Base-by-base conservation (phyloP, 2,797 vertebrate species). In the Pipistrellus nathusii region DNA sequence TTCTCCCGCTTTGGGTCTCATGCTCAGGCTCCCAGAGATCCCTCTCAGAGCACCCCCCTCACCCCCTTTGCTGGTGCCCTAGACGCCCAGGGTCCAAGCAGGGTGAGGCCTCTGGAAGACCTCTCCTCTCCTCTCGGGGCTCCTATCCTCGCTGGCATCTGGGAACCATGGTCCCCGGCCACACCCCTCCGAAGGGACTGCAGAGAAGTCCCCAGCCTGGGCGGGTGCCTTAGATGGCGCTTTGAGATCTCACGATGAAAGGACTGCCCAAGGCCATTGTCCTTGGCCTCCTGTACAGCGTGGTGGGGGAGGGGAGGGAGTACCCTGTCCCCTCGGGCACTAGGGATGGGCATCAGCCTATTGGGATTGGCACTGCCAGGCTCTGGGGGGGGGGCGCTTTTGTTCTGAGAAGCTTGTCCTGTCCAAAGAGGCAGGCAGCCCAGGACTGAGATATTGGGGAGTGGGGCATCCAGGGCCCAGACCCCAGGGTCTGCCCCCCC, bases 181-280 rank as follows among this genome's bases (percentile, higher is more conserved):
- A 90, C 97, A 97, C 96, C 97, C 94, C 96, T 97, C 95, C 94
- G 86, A 81, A 96, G 95, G 97, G 97, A 95, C 96, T 96, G 95
- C 85, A 91, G 96, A 97, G 96, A 97, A 97, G 97, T 97, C 97
- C 96, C 94, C 51, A 46, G 92, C 93, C 83, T 85, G 95, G 97
- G 97, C 3, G 85, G 95, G 96, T 95, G 80, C 93, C 95, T 96
- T 95, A 97, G 97, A 97, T 96, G 94, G 95, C 82, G 55, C 96
- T 97, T 97, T 97, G 97, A 97, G 97, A 97, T 97, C 94, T 93
- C 82, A 91, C 95, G 97, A 97, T 97, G 96, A 97, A 97, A 97
- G 97, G 94, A 92, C 89, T 46, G 96, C 96, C 94, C 89, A 80
- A 73, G 76, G 96, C 93, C 94, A 94, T 97, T 97, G 96, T 97